Percentiles rank a stretch among this genome's conserved stretches.
These are phyloP conservation scores for Pituophis catenifer DNA, from an alignment of 2,113 vertebrate species.

Conservation along the genomic window DNA sequence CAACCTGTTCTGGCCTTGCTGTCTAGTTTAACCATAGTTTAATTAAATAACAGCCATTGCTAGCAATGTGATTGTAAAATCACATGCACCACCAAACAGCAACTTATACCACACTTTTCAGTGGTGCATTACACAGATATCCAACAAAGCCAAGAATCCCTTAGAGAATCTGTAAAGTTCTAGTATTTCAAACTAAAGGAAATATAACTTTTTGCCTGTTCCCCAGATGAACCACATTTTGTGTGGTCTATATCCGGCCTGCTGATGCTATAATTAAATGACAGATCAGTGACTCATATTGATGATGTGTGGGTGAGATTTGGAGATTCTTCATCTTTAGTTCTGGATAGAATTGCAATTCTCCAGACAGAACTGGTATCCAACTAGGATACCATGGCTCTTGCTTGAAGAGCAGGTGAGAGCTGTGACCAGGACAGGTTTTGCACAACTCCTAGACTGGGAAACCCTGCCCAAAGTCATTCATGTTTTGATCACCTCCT, in stretches of 20 bases:
- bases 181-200: not conserved
- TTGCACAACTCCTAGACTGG: not conserved
- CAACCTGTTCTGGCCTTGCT: not conserved
- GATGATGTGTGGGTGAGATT: not conserved
- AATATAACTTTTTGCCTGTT: not conserved
- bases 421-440: not conserved
- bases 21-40: not conserved
- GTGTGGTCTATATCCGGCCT: not conserved
- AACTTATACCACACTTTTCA: not conserved
- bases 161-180: not conserved
- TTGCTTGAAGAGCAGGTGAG: not conserved
- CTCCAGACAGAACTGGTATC: not conserved
- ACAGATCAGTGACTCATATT: not conserved
- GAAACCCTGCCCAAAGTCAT: not conserved
- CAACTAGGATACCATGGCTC: not conserved
- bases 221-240: not conserved
- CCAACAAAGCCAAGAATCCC: not conserved
- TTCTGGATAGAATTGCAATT: not conserved
- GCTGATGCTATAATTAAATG: not conserved
- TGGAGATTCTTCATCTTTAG: not conserved
- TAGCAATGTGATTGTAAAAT: not conserved
- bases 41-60: not conserved
- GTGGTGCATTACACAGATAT: not conserved
- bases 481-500: not conserved
- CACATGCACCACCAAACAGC: not conserved